Evolutionary conservation across 2,113 vertebrate genomes (phyloP).

Genomic region (Tetrao urogallus): DNA sequence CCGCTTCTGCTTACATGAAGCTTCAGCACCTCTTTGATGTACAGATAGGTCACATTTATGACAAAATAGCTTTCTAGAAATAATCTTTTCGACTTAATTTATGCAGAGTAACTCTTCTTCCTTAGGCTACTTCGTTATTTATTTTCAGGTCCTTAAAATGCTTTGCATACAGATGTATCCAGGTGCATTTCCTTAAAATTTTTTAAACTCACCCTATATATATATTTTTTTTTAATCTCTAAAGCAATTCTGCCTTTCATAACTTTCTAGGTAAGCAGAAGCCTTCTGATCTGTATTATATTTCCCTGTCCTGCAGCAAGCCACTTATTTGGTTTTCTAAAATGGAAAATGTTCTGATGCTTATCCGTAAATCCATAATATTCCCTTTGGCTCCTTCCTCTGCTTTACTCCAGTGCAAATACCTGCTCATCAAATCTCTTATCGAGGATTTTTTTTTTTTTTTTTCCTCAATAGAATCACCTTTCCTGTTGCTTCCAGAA

Average conservation of each 20-base stretch:
- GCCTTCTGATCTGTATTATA: not conserved
- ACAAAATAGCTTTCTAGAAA: not conserved
- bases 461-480: not conserved
- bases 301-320: not conserved
- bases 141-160: not conserved
- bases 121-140: not conserved
- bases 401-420: not conserved
- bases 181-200: not conserved
- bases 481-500: not conserved
- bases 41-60: not conserved
- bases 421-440: not conserved
- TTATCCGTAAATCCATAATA: not conserved
- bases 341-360: not conserved
- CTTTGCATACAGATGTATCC: not conserved
- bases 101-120: not conserved
- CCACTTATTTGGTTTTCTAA: not conserved
- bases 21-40: constrained; percentile 29
- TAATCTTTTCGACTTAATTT: not conserved
- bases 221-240: not conserved
- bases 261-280: not conserved
- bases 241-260: not conserved
- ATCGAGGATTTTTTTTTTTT: not conserved
- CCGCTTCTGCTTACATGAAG: not conserved
- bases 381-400: not conserved
- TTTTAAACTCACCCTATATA: not conserved